Conservation (phyloP, 1,140 invertebrate genomes). For the Augochlora pura region DNA sequence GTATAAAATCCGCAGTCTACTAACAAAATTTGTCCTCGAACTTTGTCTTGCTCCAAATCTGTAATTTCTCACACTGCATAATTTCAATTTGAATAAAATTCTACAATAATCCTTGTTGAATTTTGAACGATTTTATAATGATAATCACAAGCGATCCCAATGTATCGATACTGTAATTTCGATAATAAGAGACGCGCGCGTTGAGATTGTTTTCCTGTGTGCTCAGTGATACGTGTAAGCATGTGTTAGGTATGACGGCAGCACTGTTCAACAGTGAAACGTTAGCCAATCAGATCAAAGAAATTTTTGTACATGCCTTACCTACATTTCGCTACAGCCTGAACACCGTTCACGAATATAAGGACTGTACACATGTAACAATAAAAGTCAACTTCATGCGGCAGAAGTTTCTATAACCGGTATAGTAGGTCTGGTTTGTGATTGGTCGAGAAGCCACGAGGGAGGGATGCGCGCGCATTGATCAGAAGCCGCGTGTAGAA, state of each 20-base stretch:
- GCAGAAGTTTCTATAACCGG: neutral
- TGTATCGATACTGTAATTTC: conserved; percentile 1
- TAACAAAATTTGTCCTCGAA: too few relatives aligned
- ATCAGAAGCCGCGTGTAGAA: conserved; percentile 41
- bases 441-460: conserved; percentile 1
- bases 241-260: too few relatives aligned
- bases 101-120: neutral
- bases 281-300: too few relatives aligned
- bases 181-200: neutral
- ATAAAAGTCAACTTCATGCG: conserved; percentile 18
- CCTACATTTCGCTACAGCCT: too few relatives aligned
- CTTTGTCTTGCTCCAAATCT: too few relatives aligned
- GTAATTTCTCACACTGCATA: neutral
- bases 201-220: conserved; percentile 1
- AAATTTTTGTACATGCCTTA: too few relatives aligned
- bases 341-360: too few relatives aligned
- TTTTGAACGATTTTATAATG: too few relatives aligned
- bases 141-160: neutral
- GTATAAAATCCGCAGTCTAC: too few relatives aligned
- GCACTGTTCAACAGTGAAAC: too few relatives aligned
- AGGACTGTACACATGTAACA: neutral
- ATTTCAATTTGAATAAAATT: neutral
- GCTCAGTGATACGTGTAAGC: neutral
- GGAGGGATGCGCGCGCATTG: conserved; percentile 38
- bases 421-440: neutral